Evolutionary conservation across 2,113 vertebrate genomes (phyloP), one percentile per base, ranked within the genome.

Genomic region (Menura novaehollandiae): DNA sequence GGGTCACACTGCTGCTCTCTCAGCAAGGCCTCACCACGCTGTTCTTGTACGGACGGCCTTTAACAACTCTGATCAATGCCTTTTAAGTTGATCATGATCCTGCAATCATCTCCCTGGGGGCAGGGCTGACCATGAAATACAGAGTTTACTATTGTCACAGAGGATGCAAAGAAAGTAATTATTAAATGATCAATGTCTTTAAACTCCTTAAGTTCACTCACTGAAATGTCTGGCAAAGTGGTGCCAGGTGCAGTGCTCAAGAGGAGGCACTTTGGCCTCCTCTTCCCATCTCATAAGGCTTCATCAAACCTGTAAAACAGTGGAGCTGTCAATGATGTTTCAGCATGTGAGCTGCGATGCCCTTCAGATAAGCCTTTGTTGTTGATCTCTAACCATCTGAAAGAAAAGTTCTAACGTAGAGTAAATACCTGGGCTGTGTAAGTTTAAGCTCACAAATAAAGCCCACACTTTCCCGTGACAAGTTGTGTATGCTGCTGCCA

Each of bases 331-430:
- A 96, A 26, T 92, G 93, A 95, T 20, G n/a, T 82, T 96, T 89
- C 87, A 90, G 93, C 55, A 46, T 44, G 60, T 71, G 51, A 92
- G 81, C 88, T 49, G 27, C 43, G 82, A 94, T 97, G 82, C 67
- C 95, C 88, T 98, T 96, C 93, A 94, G 93, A 95, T 91, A 85
- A 94, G 90, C 89, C 92, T 97, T 95, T 94, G 85, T 37, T 97
- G 88, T 86, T 97, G 97, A 96, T 96, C 94, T 96, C 94, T 89
- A 93, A 87, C 67, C 77, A 91, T 91, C 67, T 91, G 93, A 97
- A 96, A 93, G 96, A 83, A 93, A 97, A 84, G 95, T 88, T 95
- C 17, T 77, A 95, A 96, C 1, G 0, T 76, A 91, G 84, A 95
- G 91, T 79, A 97, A 98, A 97, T 91, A 97, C 67, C 85, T 52